Evolutionary conservation across 2,888 invertebrate genomes (phyloP).

Genomic region (Nephrocerus scutellatus): DNA sequence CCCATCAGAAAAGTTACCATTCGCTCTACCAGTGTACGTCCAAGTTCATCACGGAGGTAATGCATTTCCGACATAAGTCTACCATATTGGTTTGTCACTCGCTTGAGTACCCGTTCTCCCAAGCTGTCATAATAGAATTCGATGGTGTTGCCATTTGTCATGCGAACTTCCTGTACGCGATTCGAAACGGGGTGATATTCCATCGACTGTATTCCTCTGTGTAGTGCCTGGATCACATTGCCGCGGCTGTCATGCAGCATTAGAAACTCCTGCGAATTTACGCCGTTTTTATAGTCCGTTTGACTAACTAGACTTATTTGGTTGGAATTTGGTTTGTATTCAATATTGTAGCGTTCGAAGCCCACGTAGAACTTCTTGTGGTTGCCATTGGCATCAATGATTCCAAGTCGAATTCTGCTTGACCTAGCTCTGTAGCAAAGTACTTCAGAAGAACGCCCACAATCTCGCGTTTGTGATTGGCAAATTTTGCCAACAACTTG

Average conservation of each 20-base stretch:
- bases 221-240: slow-evolving; percentile 21
- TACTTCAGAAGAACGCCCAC: slow-evolving; percentile 9
- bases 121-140: slow-evolving; percentile 13
- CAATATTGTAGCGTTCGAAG: slow-evolving; percentile 8
- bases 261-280: neutral
- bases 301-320: slow-evolving; percentile 3
- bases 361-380: slow-evolving; percentile 18
- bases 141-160: slow-evolving; percentile 6
- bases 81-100: too few species aligned
- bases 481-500: slow-evolving; percentile 3
- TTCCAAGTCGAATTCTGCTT: slow-evolving; percentile 15
- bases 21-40: slow-evolving; percentile 11
- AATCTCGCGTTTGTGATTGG: slow-evolving; percentile 2
- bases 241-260: slow-evolving; percentile 21
- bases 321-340: slow-evolving; percentile 12
- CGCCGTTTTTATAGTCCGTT: slow-evolving; percentile 4
- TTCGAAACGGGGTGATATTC: slow-evolving; percentile 21
- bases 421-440: slow-evolving; percentile 11
- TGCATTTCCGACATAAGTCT: too few species aligned
- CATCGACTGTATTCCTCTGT: slow-evolving; percentile 20
- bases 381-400: slow-evolving; percentile 21
- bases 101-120: slow-evolving; percentile 11
- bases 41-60: slow-evolving; percentile 12
- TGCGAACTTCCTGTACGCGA: slow-evolving; percentile 1
- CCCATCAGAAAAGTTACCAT: slow-evolving; percentile 1